Percentiles rank a stretch among this genome's conserved stretches.
These are phyloP conservation scores for Coptodon rendalli DNA, from an alignment of 2,113 vertebrate species.

Conservation along the genomic window DNA sequence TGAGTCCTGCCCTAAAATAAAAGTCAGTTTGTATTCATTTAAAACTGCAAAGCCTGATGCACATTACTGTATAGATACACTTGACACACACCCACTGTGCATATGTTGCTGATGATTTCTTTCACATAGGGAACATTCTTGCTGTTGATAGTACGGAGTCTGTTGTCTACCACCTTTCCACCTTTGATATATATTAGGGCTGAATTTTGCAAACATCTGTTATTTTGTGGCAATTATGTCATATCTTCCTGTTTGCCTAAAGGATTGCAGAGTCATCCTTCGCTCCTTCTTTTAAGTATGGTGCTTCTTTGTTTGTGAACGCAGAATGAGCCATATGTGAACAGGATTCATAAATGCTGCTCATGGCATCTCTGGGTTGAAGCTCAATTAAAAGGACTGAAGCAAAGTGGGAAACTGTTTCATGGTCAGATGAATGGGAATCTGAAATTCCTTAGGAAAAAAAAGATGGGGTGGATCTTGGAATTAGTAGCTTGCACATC, in stretches of 20 bases:
- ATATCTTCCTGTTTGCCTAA: neutral
- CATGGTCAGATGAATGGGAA: fast-evolving
- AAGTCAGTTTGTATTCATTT: neutral
- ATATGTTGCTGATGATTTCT: neutral
- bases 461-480: fast-evolving
- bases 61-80: fast-evolving
- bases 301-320: neutral
- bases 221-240: neutral
- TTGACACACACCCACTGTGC: neutral
- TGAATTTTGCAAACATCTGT: neutral
- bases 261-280: neutral
- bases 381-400: neutral
- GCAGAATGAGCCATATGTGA: fast-evolving
- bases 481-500: neutral
- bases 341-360: fast-evolving
- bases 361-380: fast-evolving
- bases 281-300: neutral
- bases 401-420: fast-evolving
- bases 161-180: neutral
- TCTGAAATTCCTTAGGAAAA: neutral
- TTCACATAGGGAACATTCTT: neutral
- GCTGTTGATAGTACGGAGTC: fast-evolving
- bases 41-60: neutral
- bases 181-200: neutral
- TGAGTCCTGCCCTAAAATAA: neutral